Conservation (phyloP, 2,797 vertebrate genomes). For the Hybognathus amarus region DNA sequence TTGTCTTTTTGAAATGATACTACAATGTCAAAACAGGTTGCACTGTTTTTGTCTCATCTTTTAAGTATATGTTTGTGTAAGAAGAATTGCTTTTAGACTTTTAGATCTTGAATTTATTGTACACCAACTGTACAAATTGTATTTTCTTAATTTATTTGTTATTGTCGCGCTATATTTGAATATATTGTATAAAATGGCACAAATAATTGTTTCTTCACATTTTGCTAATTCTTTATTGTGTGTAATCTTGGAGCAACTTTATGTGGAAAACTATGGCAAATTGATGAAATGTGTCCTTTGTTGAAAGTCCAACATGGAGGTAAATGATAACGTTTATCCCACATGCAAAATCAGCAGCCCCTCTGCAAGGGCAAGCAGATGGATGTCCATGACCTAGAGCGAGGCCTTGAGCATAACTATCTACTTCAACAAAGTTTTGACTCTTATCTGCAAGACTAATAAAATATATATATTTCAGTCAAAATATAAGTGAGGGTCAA, state of each 20-base stretch:
- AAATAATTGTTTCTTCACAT: conserved; percentile 1
- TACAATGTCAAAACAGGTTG: background rate
- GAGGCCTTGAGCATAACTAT: conserved; percentile 57
- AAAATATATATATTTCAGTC: background rate
- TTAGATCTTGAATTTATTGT: background rate
- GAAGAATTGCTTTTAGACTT: conserved; percentile 12
- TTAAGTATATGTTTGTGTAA: background rate
- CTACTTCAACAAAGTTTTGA: conserved; percentile 52
- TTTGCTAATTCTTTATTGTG: background rate
- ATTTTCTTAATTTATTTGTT: conserved; percentile 21
- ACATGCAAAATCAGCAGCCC: conserved; percentile 62
- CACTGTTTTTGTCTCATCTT: conserved; percentile 3
- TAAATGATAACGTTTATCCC: conserved; percentile 32
- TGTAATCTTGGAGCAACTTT: background rate
- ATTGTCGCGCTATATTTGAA: conserved; percentile 7
- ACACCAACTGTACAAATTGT: background rate
- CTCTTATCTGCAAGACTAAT: conserved; percentile 29
- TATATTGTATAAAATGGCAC: background rate
- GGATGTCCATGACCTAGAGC: conserved; percentile 81
- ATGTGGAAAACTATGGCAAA: conserved; percentile 1
- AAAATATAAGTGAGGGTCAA: background rate
- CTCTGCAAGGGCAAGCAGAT: conserved; percentile 78
- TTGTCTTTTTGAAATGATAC: conserved; percentile 10
- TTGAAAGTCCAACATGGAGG: conserved; percentile 1
- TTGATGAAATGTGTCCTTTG: background rate